Percentiles rank a stretch among this genome's conserved stretches.
phyloP scores from a whole-genome alignment of 2,888 invertebrate genomes.

The Yponomeuta cagnagella region DNA sequence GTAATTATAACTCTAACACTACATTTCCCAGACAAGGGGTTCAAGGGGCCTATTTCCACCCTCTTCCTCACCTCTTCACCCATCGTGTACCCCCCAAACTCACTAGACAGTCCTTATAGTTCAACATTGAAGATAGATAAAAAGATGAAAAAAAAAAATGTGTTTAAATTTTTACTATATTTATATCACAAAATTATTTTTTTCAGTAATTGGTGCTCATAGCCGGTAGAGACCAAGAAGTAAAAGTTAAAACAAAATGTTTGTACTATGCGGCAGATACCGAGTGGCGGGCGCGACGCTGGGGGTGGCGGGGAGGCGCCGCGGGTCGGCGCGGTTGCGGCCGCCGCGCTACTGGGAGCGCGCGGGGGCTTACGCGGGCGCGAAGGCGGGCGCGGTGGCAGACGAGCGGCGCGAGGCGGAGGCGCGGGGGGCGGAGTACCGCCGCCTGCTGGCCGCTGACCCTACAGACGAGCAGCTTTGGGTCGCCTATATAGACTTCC shows the following conservation, averaged over 20 bases:
- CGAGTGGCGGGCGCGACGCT: background rate
- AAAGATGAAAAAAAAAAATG: too few relatives aligned
- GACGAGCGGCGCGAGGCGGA: constrained; percentile 16
- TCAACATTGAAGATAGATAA: too few relatives aligned
- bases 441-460: constrained; percentile 35
- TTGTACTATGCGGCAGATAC: background rate
- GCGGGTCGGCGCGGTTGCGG: background rate
- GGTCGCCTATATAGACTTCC: constrained; percentile 47
- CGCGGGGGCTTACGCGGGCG: background rate
- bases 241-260: background rate
- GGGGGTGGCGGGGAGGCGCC: background rate
- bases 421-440: constrained; percentile 27
- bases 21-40: too few relatives aligned
- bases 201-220: too few relatives aligned
- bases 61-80: too few relatives aligned
- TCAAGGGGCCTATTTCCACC: too few relatives aligned
- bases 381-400: constrained; percentile 11
- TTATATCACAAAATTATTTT: too few relatives aligned
- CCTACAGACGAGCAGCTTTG: constrained; percentile 43
- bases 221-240: too few relatives aligned
- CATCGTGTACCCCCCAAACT: too few relatives aligned
- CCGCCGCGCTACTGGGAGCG: constrained; percentile 5
- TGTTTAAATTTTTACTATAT: too few relatives aligned
- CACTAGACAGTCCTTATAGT: too few relatives aligned
- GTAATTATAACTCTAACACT: too few relatives aligned